Evolutionary conservation across 2,797 vertebrate species (phyloP), one percentile per base, ranked within the genome.

Genomic region (Enteromius viviparus): DNA sequence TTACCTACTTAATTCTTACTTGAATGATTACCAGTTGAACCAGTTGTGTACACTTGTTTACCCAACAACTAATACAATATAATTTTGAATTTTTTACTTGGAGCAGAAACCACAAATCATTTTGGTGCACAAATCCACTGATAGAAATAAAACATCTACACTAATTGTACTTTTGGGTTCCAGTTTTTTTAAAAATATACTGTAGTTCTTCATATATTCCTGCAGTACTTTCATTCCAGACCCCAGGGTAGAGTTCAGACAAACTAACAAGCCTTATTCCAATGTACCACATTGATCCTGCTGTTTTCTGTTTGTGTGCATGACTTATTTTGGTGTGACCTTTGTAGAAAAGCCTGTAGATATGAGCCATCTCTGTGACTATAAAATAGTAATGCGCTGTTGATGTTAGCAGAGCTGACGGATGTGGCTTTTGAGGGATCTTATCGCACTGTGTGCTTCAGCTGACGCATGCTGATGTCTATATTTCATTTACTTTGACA

Each of bases 401-500:
- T 86, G 76, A 70, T 64, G 65, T 76, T 80, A 76, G 64, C 9
- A 29, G 64, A 76, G 34, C 51, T 76, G 82, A 71, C 53, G 21
- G 40, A 42, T 84, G 58, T 37, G 21, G 53, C 62, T 55, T 82
- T 76, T 76, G 47, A 82, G 72, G 40, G 34, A 29, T 65, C 47
- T 55, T 76, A 32, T 85, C 70, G 70, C 42, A 72, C 64, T 49
- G 14, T 69, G 82, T 72, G 53, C 19, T 84, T 23, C 32, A 70
- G 19, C 76, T 77, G 65, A 69, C 65, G 45, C 74, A 84, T 78
- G 42, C 32, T 70, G 65, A 78, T 84, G 82, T 62, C 81, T 65
- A 42, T 23, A 55, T 84, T 72, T 78, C 12, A 70, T 85, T 60
- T 85, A 68, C 26, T 76, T 60, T 81, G 77, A 80, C 42, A 80